Conservation (phyloP, 1,140 invertebrate genomes). For the Triops longicaudatus region DNA sequence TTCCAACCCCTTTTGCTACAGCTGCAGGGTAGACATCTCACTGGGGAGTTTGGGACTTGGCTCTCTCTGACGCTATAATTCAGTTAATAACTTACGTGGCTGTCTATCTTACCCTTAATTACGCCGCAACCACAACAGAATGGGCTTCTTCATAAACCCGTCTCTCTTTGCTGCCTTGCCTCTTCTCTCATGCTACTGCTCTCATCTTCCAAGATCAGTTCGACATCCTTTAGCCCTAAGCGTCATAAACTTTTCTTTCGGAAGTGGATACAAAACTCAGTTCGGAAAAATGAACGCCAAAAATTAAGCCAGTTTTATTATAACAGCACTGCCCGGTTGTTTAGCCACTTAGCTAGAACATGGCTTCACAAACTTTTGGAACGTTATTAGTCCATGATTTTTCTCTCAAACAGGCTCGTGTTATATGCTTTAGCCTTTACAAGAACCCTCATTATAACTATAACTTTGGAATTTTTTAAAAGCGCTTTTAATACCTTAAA, state of each 20-base stretch:
- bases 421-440: not conserved
- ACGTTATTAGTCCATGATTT: not conserved
- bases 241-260: not conserved
- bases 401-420: not conserved
- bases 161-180: not conserved
- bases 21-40: not conserved
- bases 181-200: not conserved
- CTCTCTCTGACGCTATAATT: not conserved
- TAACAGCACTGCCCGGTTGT: not conserved
- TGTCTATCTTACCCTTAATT: conserved; percentile 8
- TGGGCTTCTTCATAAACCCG: not conserved
- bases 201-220: not conserved
- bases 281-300: not conserved
- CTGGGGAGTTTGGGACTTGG: not conserved
- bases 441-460: not conserved
- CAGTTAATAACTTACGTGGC: not conserved
- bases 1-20: not conserved
- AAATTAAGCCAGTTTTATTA: not conserved
- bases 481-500: not conserved
- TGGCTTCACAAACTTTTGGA: not conserved
- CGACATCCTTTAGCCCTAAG: not conserved
- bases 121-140: not conserved
- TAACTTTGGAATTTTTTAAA: not conserved
- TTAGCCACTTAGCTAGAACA: not conserved
- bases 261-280: not conserved